A percentile compares a stretch with the other conserved stretches of the same genome.
These are phyloP conservation scores for Agapornis roseicollis DNA, from an alignment of 2,113 vertebrate species.

Conservation along the genomic window DNA sequence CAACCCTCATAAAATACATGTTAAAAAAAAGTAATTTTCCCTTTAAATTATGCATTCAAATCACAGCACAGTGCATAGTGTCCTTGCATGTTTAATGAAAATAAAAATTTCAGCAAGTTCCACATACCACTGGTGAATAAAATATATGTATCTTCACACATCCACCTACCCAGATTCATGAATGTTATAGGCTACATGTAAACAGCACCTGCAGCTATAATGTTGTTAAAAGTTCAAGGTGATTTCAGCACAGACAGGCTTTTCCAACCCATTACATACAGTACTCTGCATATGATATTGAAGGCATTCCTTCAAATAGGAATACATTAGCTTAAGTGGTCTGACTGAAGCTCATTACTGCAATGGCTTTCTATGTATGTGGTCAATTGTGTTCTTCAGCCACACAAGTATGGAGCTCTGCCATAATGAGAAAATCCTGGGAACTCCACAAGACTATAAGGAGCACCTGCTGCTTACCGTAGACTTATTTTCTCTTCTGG, in stretches of 20 bases:
- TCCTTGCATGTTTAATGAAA: conserved; percentile 61
- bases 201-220: not conserved
- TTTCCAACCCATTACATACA: not conserved
- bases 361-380: not conserved
- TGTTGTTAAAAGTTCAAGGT: not conserved
- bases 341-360: not conserved
- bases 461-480: not conserved
- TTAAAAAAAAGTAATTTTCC: not conserved
- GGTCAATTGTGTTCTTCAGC: not conserved
- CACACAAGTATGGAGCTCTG: not conserved
- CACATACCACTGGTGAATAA: conserved; percentile 24
- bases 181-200: not conserved
- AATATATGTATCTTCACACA: conserved; percentile 7
- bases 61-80: conserved; percentile 1
- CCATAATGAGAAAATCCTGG: not conserved
- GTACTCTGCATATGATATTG: not conserved
- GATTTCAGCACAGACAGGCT: not conserved
- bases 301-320: not conserved
- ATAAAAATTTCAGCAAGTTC: conserved; percentile 43
- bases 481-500: not conserved
- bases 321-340: not conserved
- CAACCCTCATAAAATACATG: not conserved
- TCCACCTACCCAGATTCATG: not conserved
- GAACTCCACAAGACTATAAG: not conserved
- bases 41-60: conserved; percentile 34